These are phyloP conservation scores for Psilopsiagon aymara DNA, from an alignment of 2,113 vertebrate species.

Conservation along the genomic window DNA sequence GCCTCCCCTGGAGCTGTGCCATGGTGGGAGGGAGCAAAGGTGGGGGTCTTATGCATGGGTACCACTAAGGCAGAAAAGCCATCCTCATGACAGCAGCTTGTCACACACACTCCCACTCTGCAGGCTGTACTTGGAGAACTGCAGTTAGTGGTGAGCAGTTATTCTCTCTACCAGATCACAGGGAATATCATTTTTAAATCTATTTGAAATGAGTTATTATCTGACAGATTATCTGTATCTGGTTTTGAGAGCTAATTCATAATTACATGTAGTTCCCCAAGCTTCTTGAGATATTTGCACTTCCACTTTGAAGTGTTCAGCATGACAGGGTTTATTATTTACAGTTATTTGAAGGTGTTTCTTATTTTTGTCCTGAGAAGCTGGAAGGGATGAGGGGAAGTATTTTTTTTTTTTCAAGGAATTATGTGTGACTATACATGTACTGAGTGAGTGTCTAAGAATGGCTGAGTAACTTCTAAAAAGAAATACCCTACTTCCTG, in stretches of 20 bases:
- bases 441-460: neutral
- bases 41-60: neutral
- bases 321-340: slow-evolving; percentile 21
- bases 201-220: slow-evolving; percentile 7
- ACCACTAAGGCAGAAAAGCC: neutral
- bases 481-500: neutral
- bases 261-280: slow-evolving; percentile 12
- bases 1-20: neutral
- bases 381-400: neutral
- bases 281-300: slow-evolving; percentile 18
- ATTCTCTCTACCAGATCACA: neutral
- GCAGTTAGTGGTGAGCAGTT: neutral
- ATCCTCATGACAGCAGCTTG: neutral
- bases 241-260: slow-evolving; percentile 11
- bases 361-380: slow-evolving; percentile 25
- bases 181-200: neutral
- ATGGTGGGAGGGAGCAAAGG: neutral
- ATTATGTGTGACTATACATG: neutral
- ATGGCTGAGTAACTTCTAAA: neutral
- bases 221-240: slow-evolving; percentile 28
- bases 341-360: slow-evolving; percentile 53
- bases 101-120: rapidly evolving
- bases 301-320: slow-evolving; percentile 45
- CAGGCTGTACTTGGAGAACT: neutral
- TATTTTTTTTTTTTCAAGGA: neutral